phyloP scores from a whole-genome alignment of 2,797 vertebrate species.

The Semotilus atromaculatus region DNA sequence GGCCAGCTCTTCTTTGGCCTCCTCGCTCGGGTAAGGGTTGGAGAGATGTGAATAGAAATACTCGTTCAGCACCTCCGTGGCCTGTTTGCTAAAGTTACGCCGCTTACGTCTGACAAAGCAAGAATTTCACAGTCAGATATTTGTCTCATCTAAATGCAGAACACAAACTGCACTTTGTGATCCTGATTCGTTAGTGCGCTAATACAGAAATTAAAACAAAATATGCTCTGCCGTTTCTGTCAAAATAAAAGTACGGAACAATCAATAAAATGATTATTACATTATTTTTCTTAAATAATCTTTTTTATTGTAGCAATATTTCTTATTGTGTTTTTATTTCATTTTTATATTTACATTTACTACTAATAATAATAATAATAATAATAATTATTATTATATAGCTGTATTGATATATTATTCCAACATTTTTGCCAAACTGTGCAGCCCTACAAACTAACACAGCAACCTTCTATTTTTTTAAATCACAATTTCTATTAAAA shows the following conservation, averaged over 20 bases:
- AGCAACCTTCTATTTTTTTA: no score
- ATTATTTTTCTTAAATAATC: neutral
- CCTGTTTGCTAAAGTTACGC: constrained; percentile 99
- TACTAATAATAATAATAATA: no score
- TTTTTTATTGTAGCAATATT: neutral
- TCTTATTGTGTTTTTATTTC: no score
- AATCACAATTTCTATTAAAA: neutral
- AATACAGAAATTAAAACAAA: neutral
- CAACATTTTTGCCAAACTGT: neutral
- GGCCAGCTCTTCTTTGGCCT: constrained; percentile 99
- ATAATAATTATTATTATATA: neutral
- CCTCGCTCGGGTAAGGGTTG: constrained; percentile 99
- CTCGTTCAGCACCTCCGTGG: constrained; percentile 98
- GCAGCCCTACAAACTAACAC: neutral
- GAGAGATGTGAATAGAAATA: constrained; percentile 99
- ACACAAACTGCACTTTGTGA: neutral
- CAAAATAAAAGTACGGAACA: neutral
- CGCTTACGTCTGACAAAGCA: constrained; percentile 87
- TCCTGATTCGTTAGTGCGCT: neutral
- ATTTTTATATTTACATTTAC: neutral
- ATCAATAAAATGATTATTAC: no score
- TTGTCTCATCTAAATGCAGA: neutral
- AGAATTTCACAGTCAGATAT: neutral
- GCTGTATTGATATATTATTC: neutral
- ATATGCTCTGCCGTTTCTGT: neutral